These are phyloP conservation scores for Actinemys pallida DNA, from an alignment of 2,113 vertebrate species.

Conservation along the genomic window DNA sequence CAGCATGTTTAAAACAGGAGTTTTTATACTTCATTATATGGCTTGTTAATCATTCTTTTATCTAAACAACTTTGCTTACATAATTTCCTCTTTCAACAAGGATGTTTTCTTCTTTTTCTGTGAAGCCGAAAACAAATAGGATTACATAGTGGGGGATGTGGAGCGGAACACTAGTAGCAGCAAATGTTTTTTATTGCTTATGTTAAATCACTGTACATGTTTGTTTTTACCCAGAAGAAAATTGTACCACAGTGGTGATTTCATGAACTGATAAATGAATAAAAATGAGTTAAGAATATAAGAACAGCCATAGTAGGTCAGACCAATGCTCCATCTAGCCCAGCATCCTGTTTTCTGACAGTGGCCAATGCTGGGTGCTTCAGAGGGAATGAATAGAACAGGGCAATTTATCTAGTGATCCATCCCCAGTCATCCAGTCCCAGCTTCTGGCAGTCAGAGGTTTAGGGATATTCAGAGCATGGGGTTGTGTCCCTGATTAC, in stretches of 20 bases:
- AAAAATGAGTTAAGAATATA: background rate
- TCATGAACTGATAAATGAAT: background rate
- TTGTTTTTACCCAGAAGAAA: background rate
- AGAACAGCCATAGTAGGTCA: too few species aligned
- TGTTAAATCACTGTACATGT: background rate
- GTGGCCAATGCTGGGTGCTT: too few species aligned
- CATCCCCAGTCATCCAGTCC: too few species aligned
- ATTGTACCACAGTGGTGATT: background rate
- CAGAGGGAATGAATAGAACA: too few species aligned
- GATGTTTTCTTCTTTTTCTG: background rate
- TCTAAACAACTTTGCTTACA: background rate
- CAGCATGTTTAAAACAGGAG: background rate
- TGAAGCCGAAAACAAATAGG: background rate
- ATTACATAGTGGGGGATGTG: background rate
- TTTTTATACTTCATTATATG: background rate
- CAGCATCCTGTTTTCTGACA: too few species aligned
- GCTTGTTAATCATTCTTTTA: conserved; percentile 1
- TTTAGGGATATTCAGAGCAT: too few species aligned
- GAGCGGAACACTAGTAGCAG: background rate
- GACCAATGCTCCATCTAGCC: too few species aligned
- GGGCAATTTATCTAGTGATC: too few species aligned
- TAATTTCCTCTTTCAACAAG: background rate
- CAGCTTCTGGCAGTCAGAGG: too few species aligned
- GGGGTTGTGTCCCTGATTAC: too few species aligned
- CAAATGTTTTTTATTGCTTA: background rate